Conservation (phyloP, 2,113 vertebrate species). For the Mesocricetus auratus region DNA sequence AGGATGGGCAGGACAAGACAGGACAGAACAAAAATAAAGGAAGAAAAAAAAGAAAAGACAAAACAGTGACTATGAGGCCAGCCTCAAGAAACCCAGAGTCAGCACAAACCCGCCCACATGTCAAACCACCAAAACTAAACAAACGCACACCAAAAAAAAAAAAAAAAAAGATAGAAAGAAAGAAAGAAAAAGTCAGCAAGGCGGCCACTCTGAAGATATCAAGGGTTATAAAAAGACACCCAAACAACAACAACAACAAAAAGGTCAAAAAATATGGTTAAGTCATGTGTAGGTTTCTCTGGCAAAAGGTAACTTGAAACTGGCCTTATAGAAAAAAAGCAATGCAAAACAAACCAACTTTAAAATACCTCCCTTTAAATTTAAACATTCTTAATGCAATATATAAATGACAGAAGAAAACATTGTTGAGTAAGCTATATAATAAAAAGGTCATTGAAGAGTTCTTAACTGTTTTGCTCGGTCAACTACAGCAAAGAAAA, state of each 20-base stretch:
- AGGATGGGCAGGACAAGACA: constrained; percentile 92
- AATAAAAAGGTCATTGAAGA: constrained; percentile 77
- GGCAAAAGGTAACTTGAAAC: constrained; percentile 91
- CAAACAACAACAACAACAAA: constrained; percentile 75
- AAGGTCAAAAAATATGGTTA: constrained; percentile 70
- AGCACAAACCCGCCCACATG: constrained; percentile 90
- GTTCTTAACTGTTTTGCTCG: constrained; percentile 90
- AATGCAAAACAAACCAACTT: constrained; percentile 92
- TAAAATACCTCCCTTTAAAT: constrained; percentile 86
- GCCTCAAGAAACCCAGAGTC: constrained; percentile 92
- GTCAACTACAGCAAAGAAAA: constrained; percentile 91
- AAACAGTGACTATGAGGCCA: constrained; percentile 97
- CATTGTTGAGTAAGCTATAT: constrained; percentile 83
- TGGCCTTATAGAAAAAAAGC: constrained; percentile 94
- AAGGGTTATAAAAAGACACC: constrained; percentile 81
- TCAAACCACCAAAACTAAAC: constrained; percentile 76
- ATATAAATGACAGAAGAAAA: constrained; percentile 87
- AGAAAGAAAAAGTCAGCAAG: constrained; percentile 73
- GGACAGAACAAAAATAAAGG: constrained; percentile 93
- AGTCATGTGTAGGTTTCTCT: constrained; percentile 87
- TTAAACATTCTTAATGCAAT: constrained; percentile 87
- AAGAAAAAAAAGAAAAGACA: constrained; percentile 94
- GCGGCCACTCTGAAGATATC: constrained; percentile 75
- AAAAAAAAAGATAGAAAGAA: constrained; percentile 14
- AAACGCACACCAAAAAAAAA: constrained; percentile 45